Evolutionary conservation across 2,113 vertebrate genomes (phyloP).

Genomic region (Caloenas nicobarica): DNA sequence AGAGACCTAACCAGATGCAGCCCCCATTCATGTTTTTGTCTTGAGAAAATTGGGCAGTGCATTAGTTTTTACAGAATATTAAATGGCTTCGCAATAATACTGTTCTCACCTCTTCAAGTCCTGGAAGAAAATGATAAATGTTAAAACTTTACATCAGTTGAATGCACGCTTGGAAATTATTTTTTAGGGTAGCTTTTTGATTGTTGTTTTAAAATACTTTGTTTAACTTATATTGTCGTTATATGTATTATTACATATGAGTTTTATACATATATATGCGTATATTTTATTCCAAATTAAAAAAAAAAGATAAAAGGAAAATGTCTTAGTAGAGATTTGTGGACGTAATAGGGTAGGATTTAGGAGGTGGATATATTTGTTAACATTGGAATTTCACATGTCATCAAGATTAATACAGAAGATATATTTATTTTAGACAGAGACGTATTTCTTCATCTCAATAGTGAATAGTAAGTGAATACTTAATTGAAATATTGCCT

Average conservation of each 20-base stretch:
- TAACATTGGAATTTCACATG: not conserved
- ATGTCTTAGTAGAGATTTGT: not conserved
- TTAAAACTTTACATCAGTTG: rapidly evolving
- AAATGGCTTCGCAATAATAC: not conserved
- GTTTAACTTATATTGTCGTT: not conserved
- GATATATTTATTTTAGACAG: not conserved
- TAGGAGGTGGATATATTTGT: not conserved
- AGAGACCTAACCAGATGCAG: not conserved
- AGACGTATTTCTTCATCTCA: not conserved
- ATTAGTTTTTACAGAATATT: not conserved
- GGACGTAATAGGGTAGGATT: not conserved
- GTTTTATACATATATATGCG: rapidly evolving
- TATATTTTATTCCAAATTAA: not conserved
- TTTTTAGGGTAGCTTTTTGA: not conserved
- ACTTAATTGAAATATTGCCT: not conserved
- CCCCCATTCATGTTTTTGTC: not conserved
- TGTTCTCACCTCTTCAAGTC: not conserved
- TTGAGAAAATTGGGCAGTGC: not conserved
- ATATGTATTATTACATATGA: not conserved
- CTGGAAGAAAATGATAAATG: not conserved
- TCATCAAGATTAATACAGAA: not conserved
- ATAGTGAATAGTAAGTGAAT: too few relatives aligned
- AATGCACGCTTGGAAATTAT: not conserved
- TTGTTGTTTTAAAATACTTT: not conserved
- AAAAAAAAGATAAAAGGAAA: not conserved